Base-by-base conservation (phyloP, 2,797 vertebrate genomes). In the Poeciliopsis turneri region DNA sequence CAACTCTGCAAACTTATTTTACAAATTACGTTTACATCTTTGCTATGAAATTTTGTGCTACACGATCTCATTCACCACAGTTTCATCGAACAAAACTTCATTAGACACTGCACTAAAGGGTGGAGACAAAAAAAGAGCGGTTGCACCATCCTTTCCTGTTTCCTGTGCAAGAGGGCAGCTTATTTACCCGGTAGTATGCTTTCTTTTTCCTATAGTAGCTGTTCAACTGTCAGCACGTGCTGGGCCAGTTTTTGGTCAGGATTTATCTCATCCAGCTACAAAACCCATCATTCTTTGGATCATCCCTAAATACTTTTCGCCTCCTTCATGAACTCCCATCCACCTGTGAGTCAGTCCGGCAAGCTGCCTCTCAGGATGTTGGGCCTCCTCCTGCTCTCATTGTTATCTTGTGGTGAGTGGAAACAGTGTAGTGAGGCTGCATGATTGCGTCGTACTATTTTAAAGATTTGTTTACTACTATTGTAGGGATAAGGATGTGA, bases 381-480 rank as follows among this genome's bases (percentile, higher is more conserved):
- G 66, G 68, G 76, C 4, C 13, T 74, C 43, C 75, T 94, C 23
- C 0, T 89, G 51, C 71, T 90, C 39, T 36, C 83, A 15, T 2
- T 86, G 64, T 76, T 77, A 11, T 13, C 80, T 1, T 49, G 45
- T 28, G 93, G 94, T 95, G 85, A 94, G 94, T 91, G 28, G 75
- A 76, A 68, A 68, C 33, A 36, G 16, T 23, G 9, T 18, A 68
- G 36, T 47, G 57, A 79, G 69, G n/a, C 20, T 82, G 4, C 36
- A 30, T 20, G 76, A 33, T n/a, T 25, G 0, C 33, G 66, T 25
- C 49, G 4, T 77, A 11, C 73, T 49, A 23, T 25, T 8, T 78
- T 9, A 7, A 9, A 23, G 25, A 64, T 55, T 20, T 28, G 18
- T 72, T 82, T 18, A 46, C 69, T 53, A 7, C 8, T 0, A 20